A percentile compares a stretch with the other conserved stretches of the same genome.
Evolutionary conservation across 1,140 invertebrate genomes (phyloP).

Genomic region (Drosophila hydei): DNA sequence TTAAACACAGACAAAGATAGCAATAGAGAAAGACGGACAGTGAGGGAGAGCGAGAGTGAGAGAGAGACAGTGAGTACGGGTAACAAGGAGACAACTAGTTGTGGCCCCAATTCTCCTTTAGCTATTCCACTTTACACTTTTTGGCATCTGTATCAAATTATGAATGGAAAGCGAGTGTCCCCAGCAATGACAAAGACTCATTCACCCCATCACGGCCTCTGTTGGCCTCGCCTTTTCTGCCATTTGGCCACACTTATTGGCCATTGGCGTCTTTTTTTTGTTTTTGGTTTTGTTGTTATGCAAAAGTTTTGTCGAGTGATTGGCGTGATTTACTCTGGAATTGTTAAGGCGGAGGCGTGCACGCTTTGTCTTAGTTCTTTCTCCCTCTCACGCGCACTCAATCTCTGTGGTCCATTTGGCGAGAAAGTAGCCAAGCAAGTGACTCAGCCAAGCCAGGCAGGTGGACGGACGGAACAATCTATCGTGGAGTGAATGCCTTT

Average conservation of each 20-base stretch:
- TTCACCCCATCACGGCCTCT: constrained; percentile 35
- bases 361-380: constrained; percentile 25
- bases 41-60: not conserved
- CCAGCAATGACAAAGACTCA: constrained; percentile 49
- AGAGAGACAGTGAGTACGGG: not conserved
- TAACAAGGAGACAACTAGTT: constrained; percentile 25
- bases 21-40: not conserved
- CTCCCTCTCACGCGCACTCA: not conserved
- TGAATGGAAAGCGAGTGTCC: constrained; percentile 53
- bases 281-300: constrained; percentile 49
- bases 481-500: constrained; percentile 30
- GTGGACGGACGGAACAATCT: constrained; percentile 23
- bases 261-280: constrained; percentile 22
- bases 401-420: constrained; percentile 26
- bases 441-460: constrained; percentile 41
- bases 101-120: not conserved
- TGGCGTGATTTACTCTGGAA: constrained; percentile 66
- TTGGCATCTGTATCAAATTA: constrained; percentile 65
- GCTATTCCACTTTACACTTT: constrained; percentile 13
- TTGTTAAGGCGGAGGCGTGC: constrained; percentile 48
- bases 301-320: constrained; percentile 65
- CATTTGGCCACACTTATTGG: constrained; percentile 27
- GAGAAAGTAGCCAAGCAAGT: constrained; percentile 71
- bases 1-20: constrained; percentile 43
- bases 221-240: not conserved